phyloP scores from a whole-genome alignment of 2,888 invertebrate species.

The Hanleya hanleyi region DNA sequence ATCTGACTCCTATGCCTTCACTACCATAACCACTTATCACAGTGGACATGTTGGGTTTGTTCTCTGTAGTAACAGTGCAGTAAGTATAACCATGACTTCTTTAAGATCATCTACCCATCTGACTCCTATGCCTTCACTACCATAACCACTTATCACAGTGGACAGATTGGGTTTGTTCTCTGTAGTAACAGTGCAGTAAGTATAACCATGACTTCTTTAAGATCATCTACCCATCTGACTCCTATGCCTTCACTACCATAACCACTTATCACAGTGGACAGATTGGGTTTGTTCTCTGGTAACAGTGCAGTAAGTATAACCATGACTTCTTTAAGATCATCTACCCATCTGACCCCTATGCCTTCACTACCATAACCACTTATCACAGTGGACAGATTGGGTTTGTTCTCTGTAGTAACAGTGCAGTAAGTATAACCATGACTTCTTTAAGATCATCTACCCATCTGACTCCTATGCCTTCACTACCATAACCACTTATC shows the following conservation, averaged over 20 bases:
- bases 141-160: constrained; percentile 97
- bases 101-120: constrained; percentile 84
- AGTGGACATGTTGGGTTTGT: constrained; percentile 98
- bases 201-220: constrained; percentile 83
- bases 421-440: constrained; percentile 79
- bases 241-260: constrained; percentile 88
- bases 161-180: constrained; percentile 96
- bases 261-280: constrained; percentile 98
- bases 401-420: constrained; percentile 89
- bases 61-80: constrained; percentile 84
- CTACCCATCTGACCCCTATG: constrained; percentile 87
- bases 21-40: constrained; percentile 95
- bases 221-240: constrained; percentile 84
- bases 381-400: constrained; percentile 99
- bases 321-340: constrained; percentile 83
- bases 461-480: constrained; percentile 86
- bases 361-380: constrained; percentile 89
- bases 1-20: constrained; percentile 84
- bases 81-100: constrained; percentile 82
- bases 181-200: constrained; percentile 83
- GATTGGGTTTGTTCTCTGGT: constrained; percentile 95
- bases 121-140: constrained; percentile 87
- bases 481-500: constrained; percentile 94
- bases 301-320: constrained; percentile 80
- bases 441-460: constrained; percentile 86